Evolutionary conservation across 2,888 invertebrate genomes (phyloP).

Genomic region (Helicoverpa assulta): DNA sequence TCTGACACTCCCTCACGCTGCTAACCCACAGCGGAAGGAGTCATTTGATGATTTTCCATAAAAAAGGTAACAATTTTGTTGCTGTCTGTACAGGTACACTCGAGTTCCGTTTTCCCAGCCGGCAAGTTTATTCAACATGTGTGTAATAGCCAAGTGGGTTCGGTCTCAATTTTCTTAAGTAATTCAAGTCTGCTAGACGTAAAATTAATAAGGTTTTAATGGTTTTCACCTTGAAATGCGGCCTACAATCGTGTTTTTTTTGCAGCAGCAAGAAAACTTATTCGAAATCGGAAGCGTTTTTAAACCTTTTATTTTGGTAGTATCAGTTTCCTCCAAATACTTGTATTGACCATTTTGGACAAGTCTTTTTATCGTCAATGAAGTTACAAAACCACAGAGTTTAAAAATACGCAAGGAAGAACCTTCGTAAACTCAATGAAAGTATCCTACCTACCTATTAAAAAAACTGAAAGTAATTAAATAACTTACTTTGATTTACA

Average conservation of each 20-base stretch:
- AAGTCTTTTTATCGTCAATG: slow-evolving; percentile 15
- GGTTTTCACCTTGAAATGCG: slow-evolving; percentile 55
- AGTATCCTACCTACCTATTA: not conserved
- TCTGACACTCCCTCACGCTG: too few relatives aligned
- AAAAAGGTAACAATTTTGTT: slow-evolving; percentile 41
- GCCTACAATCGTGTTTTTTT: slow-evolving; percentile 40
- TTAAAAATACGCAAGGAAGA: slow-evolving; percentile 9
- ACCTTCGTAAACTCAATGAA: not conserved
- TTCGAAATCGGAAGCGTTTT: slow-evolving; percentile 25
- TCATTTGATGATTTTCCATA: too few relatives aligned
- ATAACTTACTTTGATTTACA: not conserved
- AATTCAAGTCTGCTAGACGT: slow-evolving; percentile 64
- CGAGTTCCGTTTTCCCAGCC: slow-evolving; percentile 77
- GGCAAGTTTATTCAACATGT: slow-evolving; percentile 70
- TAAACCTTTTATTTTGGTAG: not conserved
- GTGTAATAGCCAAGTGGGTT: slow-evolving; percentile 69
- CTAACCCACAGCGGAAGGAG: too few relatives aligned
- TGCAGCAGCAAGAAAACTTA: slow-evolving; percentile 11
- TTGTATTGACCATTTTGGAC: not conserved
- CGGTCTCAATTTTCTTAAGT: slow-evolving; percentile 74
- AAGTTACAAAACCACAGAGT: not conserved
- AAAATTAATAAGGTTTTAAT: slow-evolving; percentile 60
- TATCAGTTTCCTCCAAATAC: slow-evolving; percentile 13
- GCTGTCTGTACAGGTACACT: slow-evolving; percentile 67
- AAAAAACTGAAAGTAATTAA: not conserved